Base-by-base conservation (phyloP, 1,140 invertebrate genomes). In the Theocolax elegans region DNA sequence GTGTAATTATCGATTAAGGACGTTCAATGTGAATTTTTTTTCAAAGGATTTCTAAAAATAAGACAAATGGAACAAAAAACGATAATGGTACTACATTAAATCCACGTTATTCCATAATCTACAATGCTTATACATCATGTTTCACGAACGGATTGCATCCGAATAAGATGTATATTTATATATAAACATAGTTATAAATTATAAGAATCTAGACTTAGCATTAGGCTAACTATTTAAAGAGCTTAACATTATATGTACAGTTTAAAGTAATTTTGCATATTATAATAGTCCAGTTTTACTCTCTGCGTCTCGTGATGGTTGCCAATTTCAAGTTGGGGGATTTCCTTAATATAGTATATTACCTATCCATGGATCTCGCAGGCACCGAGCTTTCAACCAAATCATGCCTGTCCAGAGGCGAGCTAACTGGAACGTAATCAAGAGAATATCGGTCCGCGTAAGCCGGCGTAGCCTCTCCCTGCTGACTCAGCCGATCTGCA, bases 351-450 rank as follows among this genome's bases (percentile, higher is more conserved):
- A 71, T 58, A 65, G 53, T 77, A 56, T 79, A 86, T 86, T 86
- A 86, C 77, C 84, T 85, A 58, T 83, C 80, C 69, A 78, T 79
- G 70, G 82, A 77, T 53, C 74, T 77, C 15, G 82, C 76, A 23
- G 81, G 74, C 54, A 82, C 77, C 8, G 84, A 86, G 66, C 83
- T 85, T 67, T 86, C 83, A 12, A 85, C 83, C 17, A 86, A 72
- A 44, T 86, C 81, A 25, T 86, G 83, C 81, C 83, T 85, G 6
- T 85, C 83, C 29, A 85, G 81, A n/a, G 83, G 79, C 19, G 83
- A 83, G 51, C 77, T 81, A 0, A 81, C 81, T 13, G 83, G 56
- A 2, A 77, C 78, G 40, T 86, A 85, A 64, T 86, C 82, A 53
- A 81, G 71, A 1, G 81, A 83, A 66, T 85, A 85, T 53, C 77